Conservation (phyloP, 2,888 invertebrate genomes). For the Trichogramma evanescens region DNA sequence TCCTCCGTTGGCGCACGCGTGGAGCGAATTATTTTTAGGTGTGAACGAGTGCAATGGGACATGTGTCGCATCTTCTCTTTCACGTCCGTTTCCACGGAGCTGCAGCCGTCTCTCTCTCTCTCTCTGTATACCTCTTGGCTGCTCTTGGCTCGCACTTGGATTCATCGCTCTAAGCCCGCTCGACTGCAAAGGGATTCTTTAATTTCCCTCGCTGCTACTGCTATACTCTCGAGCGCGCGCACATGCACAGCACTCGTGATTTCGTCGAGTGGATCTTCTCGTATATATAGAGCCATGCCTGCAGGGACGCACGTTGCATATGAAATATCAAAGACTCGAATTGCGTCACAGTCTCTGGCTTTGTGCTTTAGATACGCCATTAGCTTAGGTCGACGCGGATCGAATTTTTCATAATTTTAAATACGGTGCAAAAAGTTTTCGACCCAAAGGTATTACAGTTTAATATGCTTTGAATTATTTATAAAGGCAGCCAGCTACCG, state of each 20-base stretch:
- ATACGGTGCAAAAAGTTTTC: constrained; percentile 3
- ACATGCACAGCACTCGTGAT: too few relatives aligned
- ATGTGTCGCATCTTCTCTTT: too few relatives aligned
- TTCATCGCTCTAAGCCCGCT: constrained; percentile 18
- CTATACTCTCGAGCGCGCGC: neutral
- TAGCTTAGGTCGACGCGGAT: too few relatives aligned
- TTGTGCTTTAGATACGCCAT: neutral
- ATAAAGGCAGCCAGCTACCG: neutral
- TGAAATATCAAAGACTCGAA: neutral
- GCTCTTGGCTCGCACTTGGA: neutral
- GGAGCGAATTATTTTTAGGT: too few relatives aligned
- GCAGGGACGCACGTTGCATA: neutral
- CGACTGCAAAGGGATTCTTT: constrained; percentile 18
- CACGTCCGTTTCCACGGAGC: constrained; percentile 29
- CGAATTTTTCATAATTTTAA: too few relatives aligned
- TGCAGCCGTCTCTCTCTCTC: constrained; percentile 21
- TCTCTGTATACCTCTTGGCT: neutral
- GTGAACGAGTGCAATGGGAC: too few relatives aligned
- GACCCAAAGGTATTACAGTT: constrained; percentile 7
- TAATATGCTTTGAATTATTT: constrained; percentile 21
- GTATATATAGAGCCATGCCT: too few relatives aligned
- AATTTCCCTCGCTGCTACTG: constrained; percentile 1
- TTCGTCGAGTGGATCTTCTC: too few relatives aligned
- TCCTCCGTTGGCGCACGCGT: too few relatives aligned
- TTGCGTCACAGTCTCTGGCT: neutral